These are phyloP conservation scores for Epinephelus malabaricus DNA, from an alignment of 2,797 vertebrate species.

Conservation along the genomic window DNA sequence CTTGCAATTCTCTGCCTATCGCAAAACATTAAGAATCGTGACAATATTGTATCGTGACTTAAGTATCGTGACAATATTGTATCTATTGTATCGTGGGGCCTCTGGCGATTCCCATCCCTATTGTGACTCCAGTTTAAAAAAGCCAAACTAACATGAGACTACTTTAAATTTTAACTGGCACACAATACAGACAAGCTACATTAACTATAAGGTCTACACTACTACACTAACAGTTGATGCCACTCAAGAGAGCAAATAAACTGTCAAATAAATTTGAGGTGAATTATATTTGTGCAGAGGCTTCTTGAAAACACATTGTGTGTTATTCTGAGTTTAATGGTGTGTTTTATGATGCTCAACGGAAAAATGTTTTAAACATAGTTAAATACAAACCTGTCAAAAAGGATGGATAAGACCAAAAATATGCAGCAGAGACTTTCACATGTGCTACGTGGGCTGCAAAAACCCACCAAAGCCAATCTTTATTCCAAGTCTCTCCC, in stretches of 20 bases:
- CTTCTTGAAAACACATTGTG: background rate
- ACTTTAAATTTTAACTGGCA: background rate
- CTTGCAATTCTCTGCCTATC: too few species aligned
- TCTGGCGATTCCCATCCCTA: too few species aligned
- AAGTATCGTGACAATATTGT: too few species aligned
- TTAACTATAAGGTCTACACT: background rate
- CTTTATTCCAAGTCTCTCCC: slow-evolving; percentile 48
- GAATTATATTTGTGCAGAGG: background rate
- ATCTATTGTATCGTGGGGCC: too few species aligned
- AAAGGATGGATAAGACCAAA: background rate
- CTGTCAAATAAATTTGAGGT: too few species aligned
- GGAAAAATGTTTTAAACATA: slow-evolving; percentile 21
- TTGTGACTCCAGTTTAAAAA: background rate
- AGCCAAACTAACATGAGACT: background rate
- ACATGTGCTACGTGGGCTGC: slow-evolving; percentile 41
- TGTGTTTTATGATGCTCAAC: slow-evolving; percentile 34
- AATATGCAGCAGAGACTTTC: slow-evolving; percentile 37
- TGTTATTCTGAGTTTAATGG: slow-evolving; percentile 25
- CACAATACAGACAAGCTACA: background rate
- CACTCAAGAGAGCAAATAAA: slow-evolving; percentile 1
- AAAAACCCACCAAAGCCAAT: slow-evolving; percentile 49
- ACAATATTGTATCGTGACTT: too few species aligned
- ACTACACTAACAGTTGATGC: background rate
- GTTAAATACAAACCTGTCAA: slow-evolving; percentile 35
- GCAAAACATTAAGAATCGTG: too few species aligned